Percentiles rank a stretch among this genome's conserved stretches.
phyloP scores from a whole-genome alignment of 2,797 vertebrate genomes.

The Arctocebus calabarensis region DNA sequence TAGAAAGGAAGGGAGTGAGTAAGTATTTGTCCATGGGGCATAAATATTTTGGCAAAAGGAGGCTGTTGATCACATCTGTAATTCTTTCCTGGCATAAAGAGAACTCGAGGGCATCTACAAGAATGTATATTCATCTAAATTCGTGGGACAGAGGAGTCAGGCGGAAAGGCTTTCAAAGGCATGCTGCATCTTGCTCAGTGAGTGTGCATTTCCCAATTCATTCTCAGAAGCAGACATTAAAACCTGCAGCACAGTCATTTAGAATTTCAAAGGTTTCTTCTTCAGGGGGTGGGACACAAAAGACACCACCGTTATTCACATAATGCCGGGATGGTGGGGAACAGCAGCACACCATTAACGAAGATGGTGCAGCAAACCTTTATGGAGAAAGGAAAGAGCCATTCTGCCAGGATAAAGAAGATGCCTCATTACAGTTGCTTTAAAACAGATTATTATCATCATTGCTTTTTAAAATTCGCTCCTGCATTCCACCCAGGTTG shows the following conservation, averaged over 20 bases:
- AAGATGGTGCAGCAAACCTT: conserved; percentile 80
- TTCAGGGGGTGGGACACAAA: conserved; percentile 88
- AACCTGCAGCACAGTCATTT: conserved; percentile 87
- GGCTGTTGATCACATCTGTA: conserved; percentile 72
- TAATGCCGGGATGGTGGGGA: conserved; percentile 83
- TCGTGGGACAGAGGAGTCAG: conserved; percentile 80
- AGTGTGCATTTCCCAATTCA: conserved; percentile 83
- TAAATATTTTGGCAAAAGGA: conserved; percentile 75
- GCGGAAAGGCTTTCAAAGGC: conserved; percentile 84
- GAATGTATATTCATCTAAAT: conserved; percentile 73
- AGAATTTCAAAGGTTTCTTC: conserved; percentile 89
- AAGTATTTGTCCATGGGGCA: not conserved
- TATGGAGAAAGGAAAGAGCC: conserved; percentile 81
- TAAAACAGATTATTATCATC: conserved; percentile 79
- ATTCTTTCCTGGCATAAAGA: conserved; percentile 82
- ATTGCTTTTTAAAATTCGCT: conserved; percentile 79
- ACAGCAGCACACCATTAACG: conserved; percentile 83
- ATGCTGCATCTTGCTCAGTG: conserved; percentile 84
- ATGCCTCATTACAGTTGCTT: conserved; percentile 77
- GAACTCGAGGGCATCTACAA: conserved; percentile 67
- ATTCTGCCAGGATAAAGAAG: conserved; percentile 81
- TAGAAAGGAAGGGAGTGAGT: not conserved
- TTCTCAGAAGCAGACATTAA: conserved; percentile 86
- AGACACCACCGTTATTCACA: conserved; percentile 84
- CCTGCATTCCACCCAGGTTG: conserved; percentile 78